These are phyloP conservation scores for Scrobipalpa atriplicella DNA, from an alignment of 2,888 invertebrate species.

Conservation along the genomic window DNA sequence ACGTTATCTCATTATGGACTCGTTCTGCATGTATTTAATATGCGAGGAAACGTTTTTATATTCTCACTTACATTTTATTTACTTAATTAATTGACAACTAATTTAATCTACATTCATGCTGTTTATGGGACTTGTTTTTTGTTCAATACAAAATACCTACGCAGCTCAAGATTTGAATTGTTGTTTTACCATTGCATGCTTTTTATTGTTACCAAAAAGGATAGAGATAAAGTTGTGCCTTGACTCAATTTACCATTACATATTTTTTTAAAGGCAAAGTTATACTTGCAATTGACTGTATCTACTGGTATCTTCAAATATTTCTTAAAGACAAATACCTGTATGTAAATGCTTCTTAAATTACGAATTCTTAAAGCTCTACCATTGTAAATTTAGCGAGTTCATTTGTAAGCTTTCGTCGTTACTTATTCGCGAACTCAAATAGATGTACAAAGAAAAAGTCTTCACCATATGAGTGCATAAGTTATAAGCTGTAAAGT, in stretches of 20 bases:
- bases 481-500: neutral
- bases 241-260: too few relatives aligned
- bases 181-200: too few relatives aligned
- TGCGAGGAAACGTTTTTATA: slow-evolving; percentile 36
- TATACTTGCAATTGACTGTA: neutral
- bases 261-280: too few relatives aligned
- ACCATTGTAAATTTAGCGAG: slow-evolving; percentile 9
- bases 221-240: too few relatives aligned
- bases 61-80: neutral
- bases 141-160: too few relatives aligned
- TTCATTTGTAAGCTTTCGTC: slow-evolving; percentile 21
- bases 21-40: slow-evolving; percentile 42
- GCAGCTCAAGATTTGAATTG: too few relatives aligned
- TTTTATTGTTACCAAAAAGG: too few relatives aligned
- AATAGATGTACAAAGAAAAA: slow-evolving; percentile 22
- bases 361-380: slow-evolving; percentile 9
- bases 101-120: too few relatives aligned
- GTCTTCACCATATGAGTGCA: neutral
- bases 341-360: slow-evolving; percentile 21
- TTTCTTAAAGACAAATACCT: slow-evolving; percentile 1
- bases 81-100: neutral
- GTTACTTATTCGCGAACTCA: slow-evolving; percentile 16
- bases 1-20: slow-evolving; percentile 56
- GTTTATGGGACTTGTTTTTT: too few relatives aligned
- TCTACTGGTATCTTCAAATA: neutral